phyloP scores from a whole-genome alignment of 2,797 vertebrate genomes.

The Tokudaia tokunoshimensis region DNA sequence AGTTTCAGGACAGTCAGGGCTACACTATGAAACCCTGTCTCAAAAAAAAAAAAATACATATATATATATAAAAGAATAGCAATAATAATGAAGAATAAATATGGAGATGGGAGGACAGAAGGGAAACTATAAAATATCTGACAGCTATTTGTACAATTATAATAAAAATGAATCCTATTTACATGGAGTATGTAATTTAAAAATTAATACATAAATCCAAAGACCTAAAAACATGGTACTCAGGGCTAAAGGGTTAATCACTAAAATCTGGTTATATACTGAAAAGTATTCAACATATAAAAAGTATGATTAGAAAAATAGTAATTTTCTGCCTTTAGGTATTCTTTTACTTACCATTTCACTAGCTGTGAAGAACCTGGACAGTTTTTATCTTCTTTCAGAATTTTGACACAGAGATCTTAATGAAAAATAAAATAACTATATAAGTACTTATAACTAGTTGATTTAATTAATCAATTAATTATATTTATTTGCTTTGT shows the following conservation, averaged over 20 bases:
- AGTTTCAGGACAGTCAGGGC: neutral
- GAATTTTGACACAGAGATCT: conserved; percentile 97
- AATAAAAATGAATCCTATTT: conserved; percentile 51
- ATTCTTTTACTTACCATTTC: conserved; percentile 91
- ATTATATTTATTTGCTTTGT: neutral
- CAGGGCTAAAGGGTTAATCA: conserved; percentile 6
- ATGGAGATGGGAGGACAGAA: conserved; percentile 26
- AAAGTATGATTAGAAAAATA: conserved; percentile 55
- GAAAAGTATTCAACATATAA: conserved; percentile 43
- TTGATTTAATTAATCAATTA: neutral
- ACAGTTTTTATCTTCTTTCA: conserved; percentile 93
- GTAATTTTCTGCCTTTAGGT: conserved; percentile 30
- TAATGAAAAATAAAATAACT: conserved; percentile 61
- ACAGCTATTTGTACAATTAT: conserved; percentile 22
- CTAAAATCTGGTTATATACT: conserved; percentile 62
- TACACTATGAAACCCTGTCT: neutral
- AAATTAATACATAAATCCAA: conserved; percentile 61
- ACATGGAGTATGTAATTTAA: conserved; percentile 28
- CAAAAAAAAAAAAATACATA: neutral
- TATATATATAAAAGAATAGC: neutral
- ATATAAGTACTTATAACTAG: conserved; percentile 53
- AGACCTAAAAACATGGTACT: conserved; percentile 21
- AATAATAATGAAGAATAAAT: conserved; percentile 52
- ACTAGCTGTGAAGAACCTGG: conserved; percentile 95
- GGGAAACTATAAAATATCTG: conserved; percentile 34